Evolutionary conservation across 2,113 vertebrate genomes (phyloP).

Genomic region (Cebus imitator): DNA sequence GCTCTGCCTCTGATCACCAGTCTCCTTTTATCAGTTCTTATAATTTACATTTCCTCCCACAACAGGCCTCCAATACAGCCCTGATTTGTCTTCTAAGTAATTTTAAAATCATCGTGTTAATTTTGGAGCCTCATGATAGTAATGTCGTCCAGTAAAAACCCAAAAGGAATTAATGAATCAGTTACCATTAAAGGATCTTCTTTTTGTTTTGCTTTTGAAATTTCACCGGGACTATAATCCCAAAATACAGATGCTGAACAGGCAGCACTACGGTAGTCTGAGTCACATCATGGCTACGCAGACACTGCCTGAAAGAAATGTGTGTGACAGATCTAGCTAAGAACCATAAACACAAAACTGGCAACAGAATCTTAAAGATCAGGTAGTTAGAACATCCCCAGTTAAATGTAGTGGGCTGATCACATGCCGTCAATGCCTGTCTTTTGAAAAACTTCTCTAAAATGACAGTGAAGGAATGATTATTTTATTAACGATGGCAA

Average conservation of each 20-base stretch:
- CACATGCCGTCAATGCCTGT: not conserved
- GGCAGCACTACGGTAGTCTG: accelerated
- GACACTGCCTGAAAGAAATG: not conserved
- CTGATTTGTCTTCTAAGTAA: not conserved
- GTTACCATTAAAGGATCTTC: not conserved
- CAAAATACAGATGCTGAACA: not conserved
- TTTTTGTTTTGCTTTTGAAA: not conserved
- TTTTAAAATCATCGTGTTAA: not conserved
- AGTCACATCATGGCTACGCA: too few species aligned
- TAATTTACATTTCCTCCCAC: not conserved
- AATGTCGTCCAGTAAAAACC: not conserved
- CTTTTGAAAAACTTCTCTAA: not conserved
- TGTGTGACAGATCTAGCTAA: accelerated
- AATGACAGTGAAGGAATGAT: not conserved
- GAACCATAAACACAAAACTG: not conserved
- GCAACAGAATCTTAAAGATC: not conserved
- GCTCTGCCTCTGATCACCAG: not conserved
- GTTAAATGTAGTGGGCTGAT: not conserved
- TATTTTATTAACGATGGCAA: not conserved
- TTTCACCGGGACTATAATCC: not conserved
- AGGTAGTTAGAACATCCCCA: not conserved
- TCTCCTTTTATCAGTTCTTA: not conserved
- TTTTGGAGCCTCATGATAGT: not conserved
- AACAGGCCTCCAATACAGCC: not conserved
- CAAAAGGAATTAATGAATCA: not conserved